Conservation (phyloP, 2,888 invertebrate genomes). For the Encarsia formosa region DNA sequence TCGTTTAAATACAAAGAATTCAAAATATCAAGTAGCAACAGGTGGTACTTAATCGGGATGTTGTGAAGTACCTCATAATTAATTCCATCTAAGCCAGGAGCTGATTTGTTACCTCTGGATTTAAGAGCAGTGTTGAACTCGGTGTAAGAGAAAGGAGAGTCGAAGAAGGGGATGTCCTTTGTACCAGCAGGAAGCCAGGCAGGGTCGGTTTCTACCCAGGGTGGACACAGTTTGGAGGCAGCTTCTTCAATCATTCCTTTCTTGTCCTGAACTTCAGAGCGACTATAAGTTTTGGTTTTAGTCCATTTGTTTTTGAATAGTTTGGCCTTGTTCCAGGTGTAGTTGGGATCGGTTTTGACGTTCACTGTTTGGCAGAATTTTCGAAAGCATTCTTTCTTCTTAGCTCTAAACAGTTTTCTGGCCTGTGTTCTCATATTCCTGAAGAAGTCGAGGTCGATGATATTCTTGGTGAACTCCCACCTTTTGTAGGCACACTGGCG, state of each 20-base stretch:
- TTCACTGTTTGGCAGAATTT: slow-evolving; percentile 11
- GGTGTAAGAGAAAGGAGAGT: slow-evolving; percentile 12
- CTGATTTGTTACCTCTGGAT: slow-evolving; percentile 20
- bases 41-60: too few species aligned
- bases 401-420: slow-evolving; percentile 16
- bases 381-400: slow-evolving; percentile 8
- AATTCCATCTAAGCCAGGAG: too few species aligned
- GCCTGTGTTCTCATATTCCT: slow-evolving; percentile 23
- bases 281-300: background rate
- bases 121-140: slow-evolving; percentile 21
- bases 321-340: slow-evolving; percentile 15
- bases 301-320: too few species aligned
- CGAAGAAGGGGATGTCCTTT: slow-evolving; percentile 3
- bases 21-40: slow-evolving; percentile 27
- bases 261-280: background rate
- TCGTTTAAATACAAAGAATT: slow-evolving; percentile 17
- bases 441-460: too few species aligned
- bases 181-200: background rate
- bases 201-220: slow-evolving; percentile 9
- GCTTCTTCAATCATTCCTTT: background rate
- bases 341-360: slow-evolving; percentile 6
- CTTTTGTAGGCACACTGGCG: too few species aligned
- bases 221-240: too few species aligned
- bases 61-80: too few species aligned
- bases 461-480: too few species aligned